A percentile compares a stretch with the other conserved stretches of the same genome.
Evolutionary conservation across 2,113 vertebrate genomes (phyloP).

Genomic region (Ailuropoda melanoleuca): DNA sequence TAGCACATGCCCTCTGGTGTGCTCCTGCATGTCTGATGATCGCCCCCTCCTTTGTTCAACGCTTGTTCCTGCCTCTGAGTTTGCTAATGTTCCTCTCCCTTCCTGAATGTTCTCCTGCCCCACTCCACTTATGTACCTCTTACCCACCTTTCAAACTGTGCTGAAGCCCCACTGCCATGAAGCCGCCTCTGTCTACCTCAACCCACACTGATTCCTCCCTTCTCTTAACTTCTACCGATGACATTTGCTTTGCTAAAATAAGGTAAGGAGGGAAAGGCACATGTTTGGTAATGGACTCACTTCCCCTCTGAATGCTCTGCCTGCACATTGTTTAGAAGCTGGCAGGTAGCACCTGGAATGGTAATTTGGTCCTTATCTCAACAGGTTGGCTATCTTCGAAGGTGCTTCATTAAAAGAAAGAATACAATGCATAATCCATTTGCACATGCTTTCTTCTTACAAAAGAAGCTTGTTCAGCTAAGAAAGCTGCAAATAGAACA

Average conservation of each 20-base stretch:
- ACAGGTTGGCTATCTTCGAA: not conserved
- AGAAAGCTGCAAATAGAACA: conserved; percentile 1
- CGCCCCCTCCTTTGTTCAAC: not conserved
- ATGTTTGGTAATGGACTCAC: not conserved
- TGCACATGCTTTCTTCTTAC: not conserved
- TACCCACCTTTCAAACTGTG: not conserved
- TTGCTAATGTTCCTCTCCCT: not conserved
- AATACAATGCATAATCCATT: not conserved
- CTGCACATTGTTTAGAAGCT: not conserved
- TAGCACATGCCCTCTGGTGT: not conserved
- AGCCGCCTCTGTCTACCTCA: not conserved
- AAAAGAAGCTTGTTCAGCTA: not conserved
- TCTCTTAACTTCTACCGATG: not conserved
- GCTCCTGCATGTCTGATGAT: not conserved
- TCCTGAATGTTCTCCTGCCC: not conserved
- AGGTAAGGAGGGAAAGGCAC: not conserved
- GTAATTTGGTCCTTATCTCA: not conserved
- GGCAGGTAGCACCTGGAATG: not conserved
- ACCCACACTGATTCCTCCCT: not conserved
- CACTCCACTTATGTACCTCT: not conserved
- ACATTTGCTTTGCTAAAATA: conserved; percentile 22
- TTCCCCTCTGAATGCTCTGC: not conserved
- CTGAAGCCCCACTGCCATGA: not conserved
- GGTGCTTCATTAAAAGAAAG: not conserved
- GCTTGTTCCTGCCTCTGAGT: not conserved